Evolutionary conservation across 1,140 invertebrate genomes (phyloP), one percentile per base, ranked within the genome.

Genomic region (Trichoplusia ni): DNA sequence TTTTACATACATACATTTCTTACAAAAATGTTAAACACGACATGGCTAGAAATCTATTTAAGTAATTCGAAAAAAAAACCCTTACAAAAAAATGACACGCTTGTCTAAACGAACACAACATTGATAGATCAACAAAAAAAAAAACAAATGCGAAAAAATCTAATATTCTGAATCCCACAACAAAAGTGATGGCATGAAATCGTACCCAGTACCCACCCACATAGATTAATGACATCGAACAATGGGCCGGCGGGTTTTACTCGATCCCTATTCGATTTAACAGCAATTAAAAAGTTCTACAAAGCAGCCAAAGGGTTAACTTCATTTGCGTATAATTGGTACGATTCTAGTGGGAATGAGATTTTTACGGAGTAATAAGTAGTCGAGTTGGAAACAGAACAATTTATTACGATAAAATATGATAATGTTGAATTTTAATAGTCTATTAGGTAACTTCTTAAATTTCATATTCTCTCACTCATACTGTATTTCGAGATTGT

Each of bases 251-350:
- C 58, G 64, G 64, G 76, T 83, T 82, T 84, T 79, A 75, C 29
- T 33, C 21, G 54, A 58, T 58, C 79, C 82, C 82, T 75, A 84
- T 81, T 80, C 81, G 83, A 87, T 86, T 87, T 87, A 83, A 77
- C 82, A 82, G 82, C 85, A 88, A 88, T 88, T 88, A 88, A 88
- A 88, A 88, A 86, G 83, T 88, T 86, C 73, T 73, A 79, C 77
- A 83, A 73, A 77, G 69, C 81, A 67, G 71, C 64, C 51, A 79
- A 84, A 84, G 85, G 82, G 81, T 86, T 85, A 82, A 81, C 73
- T 86, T 86, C 76, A 79, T 84, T 86, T 75, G 77, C 69, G 73
- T 76, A 79, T 82, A 84, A 84, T 85, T 84, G 77, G 78, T 75
- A 64, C 60, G 79, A 75, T 51, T 58, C n/a, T 68, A 59, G 56